Percentiles rank a stretch among this genome's conserved stretches.
Evolutionary conservation across 2,888 invertebrate species (phyloP).

Genomic region (Uropetala carovei): DNA sequence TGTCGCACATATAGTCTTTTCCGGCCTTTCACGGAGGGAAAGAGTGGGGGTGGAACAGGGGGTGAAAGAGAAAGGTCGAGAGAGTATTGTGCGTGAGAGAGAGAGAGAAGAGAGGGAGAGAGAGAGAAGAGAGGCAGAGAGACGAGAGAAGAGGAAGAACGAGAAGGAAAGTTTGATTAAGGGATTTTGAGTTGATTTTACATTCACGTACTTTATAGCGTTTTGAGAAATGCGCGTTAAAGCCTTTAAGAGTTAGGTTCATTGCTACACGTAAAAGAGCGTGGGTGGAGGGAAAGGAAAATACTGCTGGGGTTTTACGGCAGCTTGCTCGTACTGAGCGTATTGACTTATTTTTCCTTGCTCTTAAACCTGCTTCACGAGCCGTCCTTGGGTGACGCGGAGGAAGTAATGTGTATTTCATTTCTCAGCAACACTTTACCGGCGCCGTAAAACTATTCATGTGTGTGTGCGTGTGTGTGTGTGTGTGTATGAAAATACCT

Average conservation of each 20-base stretch:
- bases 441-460: too few relatives aligned
- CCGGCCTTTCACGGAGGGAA: not conserved
- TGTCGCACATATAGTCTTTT: not conserved
- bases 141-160: not conserved
- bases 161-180: not conserved
- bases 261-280: not conserved
- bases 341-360: not conserved
- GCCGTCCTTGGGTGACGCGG: not conserved
- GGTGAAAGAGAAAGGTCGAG: not conserved
- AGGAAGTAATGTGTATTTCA: too few relatives aligned
- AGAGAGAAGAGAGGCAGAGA: not conserved
- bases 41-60: not conserved
- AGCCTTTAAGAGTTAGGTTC: not conserved
- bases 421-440: too few relatives aligned
- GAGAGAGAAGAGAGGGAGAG: not conserved
- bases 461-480: too few relatives aligned
- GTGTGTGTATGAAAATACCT: too few relatives aligned
- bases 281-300: not conserved
- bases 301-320: not conserved
- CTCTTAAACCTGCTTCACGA: not conserved
- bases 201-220: constrained; percentile 9
- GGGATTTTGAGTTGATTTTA: not conserved
- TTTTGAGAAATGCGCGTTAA: not conserved
- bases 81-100: too few relatives aligned
- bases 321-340: not conserved